Evolutionary conservation across 1,140 invertebrate genomes (phyloP), one percentile per base, ranked within the genome.

Genomic region (Episyrphus balteatus): DNA sequence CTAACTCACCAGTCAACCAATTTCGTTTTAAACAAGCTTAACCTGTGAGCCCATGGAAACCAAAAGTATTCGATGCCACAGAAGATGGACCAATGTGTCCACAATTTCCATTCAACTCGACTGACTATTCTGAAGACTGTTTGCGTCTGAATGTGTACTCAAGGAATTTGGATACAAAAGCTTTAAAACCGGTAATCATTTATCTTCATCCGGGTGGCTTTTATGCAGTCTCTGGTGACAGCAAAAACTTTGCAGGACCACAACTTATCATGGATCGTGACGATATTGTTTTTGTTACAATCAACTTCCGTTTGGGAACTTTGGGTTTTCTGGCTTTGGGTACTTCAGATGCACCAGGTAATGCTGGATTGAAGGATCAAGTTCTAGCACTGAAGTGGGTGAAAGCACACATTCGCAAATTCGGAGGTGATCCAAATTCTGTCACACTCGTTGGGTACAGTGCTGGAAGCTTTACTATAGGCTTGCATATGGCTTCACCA

Each of bases 141-240:
- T 68, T 91, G 9, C 85, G 83, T 51, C 68, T 92, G 3, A 90
- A 92, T 61, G 74, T 92, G 9, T 90, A 87, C 59, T 79, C 82
- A 0, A 88, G 86, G 18, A 62, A 65, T 32, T 55, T 77, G 3
- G 68, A 70, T 15, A 47, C 21, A 12, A 51, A 17, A 5, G 46
- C 38, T 0, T 8, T 26, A 3, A 52, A 55, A 12, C 77, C 78
- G 2, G 79, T 82, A 0, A 74, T 81, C 67, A 73, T 81, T 0
- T 78, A 70, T 41, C 61, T 87, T 26, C 78, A 83, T 62, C 79
- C 78, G 2, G 82, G 82, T 8, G 75, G 70, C 9, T 78, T 79
- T 47, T 62, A 68, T 42, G 52, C 56, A 0, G 72, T 66, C 36
- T 56, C 58, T 1, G 62, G 76, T 0, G 59, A 61, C 39, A 79